Evolutionary conservation across 2,888 invertebrate genomes (phyloP).

Genomic region (Atethmia centrago): DNA sequence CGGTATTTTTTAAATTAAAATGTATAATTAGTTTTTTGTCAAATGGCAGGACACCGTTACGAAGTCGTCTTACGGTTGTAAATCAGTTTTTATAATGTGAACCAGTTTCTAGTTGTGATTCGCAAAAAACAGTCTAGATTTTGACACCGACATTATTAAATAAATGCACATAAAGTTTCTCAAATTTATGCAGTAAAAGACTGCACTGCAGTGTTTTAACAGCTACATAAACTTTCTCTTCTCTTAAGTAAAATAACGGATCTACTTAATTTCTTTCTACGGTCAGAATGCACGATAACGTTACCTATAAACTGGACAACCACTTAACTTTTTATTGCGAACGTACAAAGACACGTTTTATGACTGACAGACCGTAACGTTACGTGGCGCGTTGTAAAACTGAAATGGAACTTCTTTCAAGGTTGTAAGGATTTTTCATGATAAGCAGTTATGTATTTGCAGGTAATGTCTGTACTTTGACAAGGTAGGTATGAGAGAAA

Average conservation of each 20-base stretch:
- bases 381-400: constrained; percentile 57
- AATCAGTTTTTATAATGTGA: not conserved
- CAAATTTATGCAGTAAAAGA: not conserved
- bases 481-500: not conserved
- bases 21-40: too few species aligned
- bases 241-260: constrained; percentile 20
- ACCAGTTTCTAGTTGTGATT: not conserved
- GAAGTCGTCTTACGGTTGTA: too few species aligned
- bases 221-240: not conserved
- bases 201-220: not conserved
- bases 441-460: constrained; percentile 32
- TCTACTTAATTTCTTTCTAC: constrained; percentile 45
- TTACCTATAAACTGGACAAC: constrained; percentile 64
- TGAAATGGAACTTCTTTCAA: constrained; percentile 50
- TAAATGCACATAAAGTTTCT: too few species aligned
- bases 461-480: not conserved
- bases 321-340: constrained; percentile 64
- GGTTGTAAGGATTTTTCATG: constrained; percentile 30
- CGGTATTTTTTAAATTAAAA: too few species aligned
- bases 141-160: not conserved
- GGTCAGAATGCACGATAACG: constrained; percentile 51
- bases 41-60: too few species aligned
- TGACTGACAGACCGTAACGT: constrained; percentile 54
- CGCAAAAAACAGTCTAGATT: not conserved
- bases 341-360: constrained; percentile 65